Base-by-base conservation (phyloP, 92 coral and sea anemone species). In the Desmophyllum pertusum region DNA sequence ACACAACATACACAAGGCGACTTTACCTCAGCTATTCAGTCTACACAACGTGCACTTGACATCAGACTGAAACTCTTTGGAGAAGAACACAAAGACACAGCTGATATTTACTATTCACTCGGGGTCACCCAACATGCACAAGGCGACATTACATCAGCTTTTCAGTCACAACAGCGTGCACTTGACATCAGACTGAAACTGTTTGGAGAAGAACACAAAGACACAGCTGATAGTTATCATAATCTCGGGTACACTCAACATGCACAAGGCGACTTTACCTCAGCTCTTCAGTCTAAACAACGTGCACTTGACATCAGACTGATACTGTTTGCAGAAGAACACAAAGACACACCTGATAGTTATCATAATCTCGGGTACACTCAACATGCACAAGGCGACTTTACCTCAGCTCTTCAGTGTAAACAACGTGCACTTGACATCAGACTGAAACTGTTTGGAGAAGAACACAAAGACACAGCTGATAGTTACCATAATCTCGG, bases 391-490 rank as follows among this genome's bases (percentile, higher is more conserved):
- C 39, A 30, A 31, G 71, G 71, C 19, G 71, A 65, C 71, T 63
- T 3, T 14, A 14, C 19, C 1, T 48, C 21, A 48, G 53, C 53
- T 48, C 3, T 48, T 14, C 53, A 48, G 53, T 48, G 19, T 48
- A 15, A 18, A 48, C 53, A 48, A 21, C 53, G 53, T 48, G 53
- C 50, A 23, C n/a, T n/a, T 36, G 61, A 23, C 30, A 35, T 55
- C 25, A 36, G 63, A 15, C 33, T 8, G 30, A 46, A 50, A 61
- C 40, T 72, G 25, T 42, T 62, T 52, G 77, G 68, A 40, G 41
- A 65, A 38, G 75, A 80, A 70, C 84, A 66, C 75, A 30, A 10
- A 3, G 19, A 15, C 38, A 48, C 50, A 66, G 75, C 27, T 39
- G 57, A 62, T 25, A 64, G 55, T 35, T 62, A 51, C 69, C 7